Conservation (phyloP, 2,888 invertebrate species). For the Andrena dorsata region DNA sequence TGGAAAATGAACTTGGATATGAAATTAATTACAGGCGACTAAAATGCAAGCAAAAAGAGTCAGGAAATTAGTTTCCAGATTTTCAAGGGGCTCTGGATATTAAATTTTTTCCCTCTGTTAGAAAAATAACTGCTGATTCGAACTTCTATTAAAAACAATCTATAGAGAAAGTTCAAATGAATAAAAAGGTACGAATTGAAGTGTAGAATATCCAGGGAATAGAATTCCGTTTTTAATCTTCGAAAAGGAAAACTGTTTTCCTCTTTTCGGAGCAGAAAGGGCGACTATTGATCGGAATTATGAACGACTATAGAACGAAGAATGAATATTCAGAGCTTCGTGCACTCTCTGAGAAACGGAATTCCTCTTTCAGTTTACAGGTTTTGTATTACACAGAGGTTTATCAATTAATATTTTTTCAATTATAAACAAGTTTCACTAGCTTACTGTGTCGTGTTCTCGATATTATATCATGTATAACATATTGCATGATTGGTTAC, state of each 20-base stretch:
- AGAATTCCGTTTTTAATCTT: neutral
- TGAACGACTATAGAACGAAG: neutral
- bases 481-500: neutral
- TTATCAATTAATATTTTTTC: neutral
- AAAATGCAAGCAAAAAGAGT: neutral
- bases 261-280: conserved; percentile 10
- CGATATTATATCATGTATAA: neutral
- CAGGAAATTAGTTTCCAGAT: neutral
- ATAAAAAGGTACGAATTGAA: neutral
- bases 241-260: conserved; percentile 1
- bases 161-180: too few species aligned
- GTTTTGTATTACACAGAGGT: neutral
- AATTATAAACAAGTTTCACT: too few species aligned
- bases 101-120: neutral
- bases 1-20: too few species aligned
- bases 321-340: conserved; percentile 4
- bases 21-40: too few species aligned
- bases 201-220: conserved; percentile 12
- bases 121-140: conserved; percentile 16
- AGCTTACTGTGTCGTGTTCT: neutral
- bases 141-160: conserved; percentile 11
- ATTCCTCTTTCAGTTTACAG: neutral
- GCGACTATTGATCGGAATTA: conserved; percentile 29
- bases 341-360: neutral
- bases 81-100: neutral